These are phyloP conservation scores for Anagrus nilaparvatae DNA, from an alignment of 1,140 invertebrate species.

Conservation along the genomic window DNA sequence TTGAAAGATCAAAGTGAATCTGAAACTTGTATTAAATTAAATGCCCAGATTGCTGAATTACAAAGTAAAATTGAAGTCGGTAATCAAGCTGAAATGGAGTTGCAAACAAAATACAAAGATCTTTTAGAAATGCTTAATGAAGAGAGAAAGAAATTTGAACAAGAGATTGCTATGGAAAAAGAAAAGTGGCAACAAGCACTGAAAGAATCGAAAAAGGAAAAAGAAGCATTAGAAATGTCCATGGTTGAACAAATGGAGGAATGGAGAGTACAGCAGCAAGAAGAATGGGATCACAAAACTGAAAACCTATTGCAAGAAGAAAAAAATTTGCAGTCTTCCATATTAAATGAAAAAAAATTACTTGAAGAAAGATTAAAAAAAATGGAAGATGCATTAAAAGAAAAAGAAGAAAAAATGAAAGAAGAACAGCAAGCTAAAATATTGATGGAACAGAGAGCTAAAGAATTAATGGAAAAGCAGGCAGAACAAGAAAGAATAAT, in stretches of 20 bases:
- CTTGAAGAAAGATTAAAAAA: constrained; percentile 27
- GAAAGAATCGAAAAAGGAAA: constrained; percentile 39
- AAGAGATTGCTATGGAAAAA: constrained; percentile 39
- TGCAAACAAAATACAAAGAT: constrained; percentile 40
- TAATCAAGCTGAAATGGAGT: constrained; percentile 36
- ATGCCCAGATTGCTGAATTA: constrained; percentile 35
- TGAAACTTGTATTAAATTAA: constrained; percentile 31
- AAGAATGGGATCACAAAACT: constrained; percentile 31
- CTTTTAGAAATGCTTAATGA: constrained; percentile 39
- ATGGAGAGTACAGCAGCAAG: constrained; percentile 34
- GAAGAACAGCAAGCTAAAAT: constrained; percentile 14
- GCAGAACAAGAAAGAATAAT: neutral
- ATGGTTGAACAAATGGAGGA: constrained; percentile 40
- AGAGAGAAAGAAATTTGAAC: constrained; percentile 42
- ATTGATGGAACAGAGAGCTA: constrained; percentile 15
- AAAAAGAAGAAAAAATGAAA: constrained; percentile 32
- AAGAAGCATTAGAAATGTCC: constrained; percentile 35
- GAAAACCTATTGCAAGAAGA: constrained; percentile 39
- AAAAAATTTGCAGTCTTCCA: constrained; percentile 39
- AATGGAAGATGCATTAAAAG: constrained; percentile 39
- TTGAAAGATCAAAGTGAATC: constrained; percentile 33
- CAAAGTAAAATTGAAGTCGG: constrained; percentile 41
- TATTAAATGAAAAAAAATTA: constrained; percentile 33
- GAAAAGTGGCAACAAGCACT: constrained; percentile 40
- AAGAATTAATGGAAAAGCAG: neutral